phyloP scores from a whole-genome alignment of 2,797 vertebrate species.

The Myiotriccus ornatus region DNA sequence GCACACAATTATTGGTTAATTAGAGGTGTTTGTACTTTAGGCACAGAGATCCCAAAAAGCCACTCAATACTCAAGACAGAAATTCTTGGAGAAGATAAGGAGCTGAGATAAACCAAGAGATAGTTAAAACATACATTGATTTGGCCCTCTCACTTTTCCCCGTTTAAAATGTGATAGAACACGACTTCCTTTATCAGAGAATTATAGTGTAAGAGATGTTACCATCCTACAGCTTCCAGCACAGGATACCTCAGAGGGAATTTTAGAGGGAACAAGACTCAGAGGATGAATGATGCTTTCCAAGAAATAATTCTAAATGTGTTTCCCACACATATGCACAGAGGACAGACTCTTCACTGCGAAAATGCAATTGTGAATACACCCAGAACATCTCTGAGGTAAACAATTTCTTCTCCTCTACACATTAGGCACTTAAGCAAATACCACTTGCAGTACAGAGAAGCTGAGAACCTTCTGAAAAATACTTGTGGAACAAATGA shows the following conservation, averaged over 20 bases:
- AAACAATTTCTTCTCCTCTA: neutral
- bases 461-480: neutral
- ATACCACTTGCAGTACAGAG: neutral
- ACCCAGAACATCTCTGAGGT: neutral
- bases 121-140: neutral
- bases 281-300: neutral
- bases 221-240: neutral
- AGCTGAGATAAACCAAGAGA: neutral
- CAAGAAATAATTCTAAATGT: slow-evolving; percentile 2
- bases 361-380: neutral
- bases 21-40: neutral
- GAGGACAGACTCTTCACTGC: neutral
- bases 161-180: neutral
- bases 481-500: neutral
- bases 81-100: neutral
- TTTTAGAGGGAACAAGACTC: neutral
- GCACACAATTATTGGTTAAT: neutral
- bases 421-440: neutral
- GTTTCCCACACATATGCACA: neutral
- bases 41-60: neutral
- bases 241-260: neutral
- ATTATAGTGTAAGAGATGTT: accelerated
- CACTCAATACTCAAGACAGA: neutral
- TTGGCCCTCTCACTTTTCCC: neutral
- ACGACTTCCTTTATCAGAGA: neutral